phyloP scores from a whole-genome alignment of 2,888 invertebrate species.

The Pycnomerus fuliginosus region DNA sequence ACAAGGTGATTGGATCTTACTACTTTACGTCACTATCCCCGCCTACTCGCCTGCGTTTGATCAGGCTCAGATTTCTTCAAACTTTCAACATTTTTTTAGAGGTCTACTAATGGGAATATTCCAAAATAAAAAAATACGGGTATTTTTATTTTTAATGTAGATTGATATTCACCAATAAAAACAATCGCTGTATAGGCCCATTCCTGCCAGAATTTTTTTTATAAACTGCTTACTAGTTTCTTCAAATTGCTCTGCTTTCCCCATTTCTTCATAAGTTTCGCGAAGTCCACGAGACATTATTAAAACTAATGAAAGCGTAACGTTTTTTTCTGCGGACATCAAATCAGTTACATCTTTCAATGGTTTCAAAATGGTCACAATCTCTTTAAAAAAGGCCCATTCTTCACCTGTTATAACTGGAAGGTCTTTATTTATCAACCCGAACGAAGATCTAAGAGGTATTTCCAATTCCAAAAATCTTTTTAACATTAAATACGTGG shows the following conservation, averaged over 20 bases:
- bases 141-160: too few relatives aligned
- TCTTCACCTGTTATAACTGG: conserved; percentile 7
- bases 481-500: too few relatives aligned
- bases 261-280: not conserved
- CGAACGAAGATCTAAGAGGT: conserved; percentile 19
- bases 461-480: conserved; percentile 8
- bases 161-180: too few relatives aligned
- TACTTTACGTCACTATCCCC: too few relatives aligned
- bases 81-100: too few relatives aligned
- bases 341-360: conserved; percentile 16
- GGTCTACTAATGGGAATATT: too few relatives aligned
- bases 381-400: conserved; percentile 8
- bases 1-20: too few relatives aligned
- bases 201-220: not conserved
- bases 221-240: not conserved
- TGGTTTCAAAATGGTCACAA: conserved; percentile 9
- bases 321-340: conserved; percentile 16
- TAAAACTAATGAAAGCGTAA: conserved; percentile 15
- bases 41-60: too few relatives aligned
- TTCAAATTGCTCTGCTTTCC: not conserved
- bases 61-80: too few relatives aligned
- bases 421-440: conserved; percentile 10
- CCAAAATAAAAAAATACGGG: too few relatives aligned
- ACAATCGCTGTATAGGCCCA: too few relatives aligned
- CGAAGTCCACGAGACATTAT: not conserved